phyloP scores from a whole-genome alignment of 2,113 vertebrate genomes.

The Paedocypris sp. region DNA sequence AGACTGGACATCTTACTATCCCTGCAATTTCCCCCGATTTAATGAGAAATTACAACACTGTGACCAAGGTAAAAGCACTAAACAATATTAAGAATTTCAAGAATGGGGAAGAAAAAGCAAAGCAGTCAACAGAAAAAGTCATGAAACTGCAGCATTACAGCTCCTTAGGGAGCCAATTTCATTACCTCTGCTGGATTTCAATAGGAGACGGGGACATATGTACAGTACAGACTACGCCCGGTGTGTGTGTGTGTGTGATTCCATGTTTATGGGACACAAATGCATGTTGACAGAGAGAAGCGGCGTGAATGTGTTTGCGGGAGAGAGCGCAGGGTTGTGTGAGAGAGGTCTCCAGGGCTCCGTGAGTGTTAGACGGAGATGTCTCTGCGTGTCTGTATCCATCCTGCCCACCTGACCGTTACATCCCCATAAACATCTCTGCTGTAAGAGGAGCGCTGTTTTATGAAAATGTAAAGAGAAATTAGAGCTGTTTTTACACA shows the following conservation, averaged over 20 bases:
- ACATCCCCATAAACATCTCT: conserved; percentile 27
- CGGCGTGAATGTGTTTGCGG: not conserved
- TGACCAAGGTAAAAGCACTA: not conserved
- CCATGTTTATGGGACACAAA: not conserved
- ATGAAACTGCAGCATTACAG: not conserved
- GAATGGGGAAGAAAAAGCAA: not conserved
- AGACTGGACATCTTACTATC: no score
- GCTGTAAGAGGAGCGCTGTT: conserved; percentile 19
- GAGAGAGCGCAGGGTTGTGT: not conserved
- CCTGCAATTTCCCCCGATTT: no score
- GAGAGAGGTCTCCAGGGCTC: not conserved
- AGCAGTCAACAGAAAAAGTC: not conserved
- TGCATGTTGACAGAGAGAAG: not conserved
- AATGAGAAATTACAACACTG: not conserved
- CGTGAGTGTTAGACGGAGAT: not conserved
- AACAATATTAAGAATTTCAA: not conserved
- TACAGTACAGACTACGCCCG: not conserved
- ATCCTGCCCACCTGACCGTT: conserved; percentile 15
- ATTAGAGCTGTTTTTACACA: conserved; percentile 31
- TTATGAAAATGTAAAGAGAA: conserved; percentile 34
- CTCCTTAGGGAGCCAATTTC: not conserved
- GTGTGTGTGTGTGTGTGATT: not conserved
- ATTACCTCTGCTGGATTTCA: not conserved
- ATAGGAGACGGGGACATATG: not conserved
- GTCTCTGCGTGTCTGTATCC: conserved; percentile 14